A percentile compares a stretch with the other conserved stretches of the same genome.
Evolutionary conservation across 2,797 vertebrate species (phyloP).

Genomic region (Enteromius mattozi): DNA sequence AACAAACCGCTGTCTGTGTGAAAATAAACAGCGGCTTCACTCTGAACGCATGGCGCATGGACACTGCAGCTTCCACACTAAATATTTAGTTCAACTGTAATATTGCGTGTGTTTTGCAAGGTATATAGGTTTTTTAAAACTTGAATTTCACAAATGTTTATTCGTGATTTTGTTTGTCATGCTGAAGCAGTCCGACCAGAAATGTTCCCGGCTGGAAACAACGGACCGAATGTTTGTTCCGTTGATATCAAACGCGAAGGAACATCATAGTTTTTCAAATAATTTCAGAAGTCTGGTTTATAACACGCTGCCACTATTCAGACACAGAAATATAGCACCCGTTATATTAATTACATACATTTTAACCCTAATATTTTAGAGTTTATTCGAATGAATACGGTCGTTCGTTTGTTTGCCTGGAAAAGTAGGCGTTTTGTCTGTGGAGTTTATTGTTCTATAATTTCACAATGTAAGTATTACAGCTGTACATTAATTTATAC

Average conservation of each 20-base stretch:
- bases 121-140: not conserved
- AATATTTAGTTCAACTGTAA: not conserved
- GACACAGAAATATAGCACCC: not conserved
- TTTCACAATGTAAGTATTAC: not conserved
- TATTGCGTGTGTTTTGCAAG: not conserved
- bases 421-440: not conserved
- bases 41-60: not conserved
- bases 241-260: not conserved
- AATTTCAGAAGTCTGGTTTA: not conserved
- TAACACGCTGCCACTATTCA: not conserved
- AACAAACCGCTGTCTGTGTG: conserved; percentile 1
- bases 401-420: not conserved
- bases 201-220: conserved; percentile 35
- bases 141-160: not conserved
- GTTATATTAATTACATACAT: not conserved
- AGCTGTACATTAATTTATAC: not conserved
- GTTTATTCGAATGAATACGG: not conserved
- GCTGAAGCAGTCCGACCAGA: not conserved
- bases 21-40: not conserved
- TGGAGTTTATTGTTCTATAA: not conserved
- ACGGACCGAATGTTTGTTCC: not conserved
- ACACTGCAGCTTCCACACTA: not conserved
- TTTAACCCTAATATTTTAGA: not conserved
- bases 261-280: not conserved
- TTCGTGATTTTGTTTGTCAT: conserved; percentile 21